Evolutionary conservation across 2,888 invertebrate genomes (phyloP).

Genomic region (Keiferia lycopersicella): DNA sequence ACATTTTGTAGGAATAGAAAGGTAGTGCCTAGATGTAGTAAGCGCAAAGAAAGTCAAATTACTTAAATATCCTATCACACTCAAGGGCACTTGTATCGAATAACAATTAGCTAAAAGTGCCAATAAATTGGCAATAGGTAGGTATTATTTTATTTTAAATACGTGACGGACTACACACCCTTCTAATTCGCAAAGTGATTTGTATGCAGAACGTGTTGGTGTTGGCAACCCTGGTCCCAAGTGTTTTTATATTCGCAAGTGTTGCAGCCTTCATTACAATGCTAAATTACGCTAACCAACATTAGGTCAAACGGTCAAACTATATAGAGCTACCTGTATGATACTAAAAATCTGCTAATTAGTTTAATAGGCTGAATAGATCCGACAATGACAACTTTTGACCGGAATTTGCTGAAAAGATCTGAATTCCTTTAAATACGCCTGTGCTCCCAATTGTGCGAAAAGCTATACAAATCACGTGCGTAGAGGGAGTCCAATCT

Average conservation of each 20-base stretch:
- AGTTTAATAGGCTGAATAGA: neutral
- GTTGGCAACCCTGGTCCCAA: slow-evolving; percentile 26
- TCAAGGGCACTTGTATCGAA: neutral
- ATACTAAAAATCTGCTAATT: neutral
- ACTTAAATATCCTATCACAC: neutral
- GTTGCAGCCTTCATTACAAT: slow-evolving; percentile 47
- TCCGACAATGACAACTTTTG: neutral
- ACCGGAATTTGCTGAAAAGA: too few relatives aligned
- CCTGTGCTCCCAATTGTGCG: too few relatives aligned
- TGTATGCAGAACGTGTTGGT: slow-evolving; percentile 13
- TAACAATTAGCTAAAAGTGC: neutral
- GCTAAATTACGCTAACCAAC: slow-evolving; percentile 34
- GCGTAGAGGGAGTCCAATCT: too few relatives aligned
- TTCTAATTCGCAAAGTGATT: slow-evolving; percentile 3
- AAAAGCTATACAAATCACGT: too few relatives aligned
- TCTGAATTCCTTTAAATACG: too few relatives aligned
- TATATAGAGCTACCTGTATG: slow-evolving; percentile 12
- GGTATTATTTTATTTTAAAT: neutral
- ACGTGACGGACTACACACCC: slow-evolving; percentile 5
- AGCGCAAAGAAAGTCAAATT: neutral
- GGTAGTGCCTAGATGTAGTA: too few relatives aligned
- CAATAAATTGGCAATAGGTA: neutral
- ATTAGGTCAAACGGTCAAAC: slow-evolving; percentile 9
- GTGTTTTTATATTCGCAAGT: slow-evolving; percentile 44
- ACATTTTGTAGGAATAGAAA: neutral